Evolutionary conservation across 1,140 invertebrate genomes (phyloP), one percentile per base, ranked within the genome.

Genomic region (Dendrolimus punctatus): DNA sequence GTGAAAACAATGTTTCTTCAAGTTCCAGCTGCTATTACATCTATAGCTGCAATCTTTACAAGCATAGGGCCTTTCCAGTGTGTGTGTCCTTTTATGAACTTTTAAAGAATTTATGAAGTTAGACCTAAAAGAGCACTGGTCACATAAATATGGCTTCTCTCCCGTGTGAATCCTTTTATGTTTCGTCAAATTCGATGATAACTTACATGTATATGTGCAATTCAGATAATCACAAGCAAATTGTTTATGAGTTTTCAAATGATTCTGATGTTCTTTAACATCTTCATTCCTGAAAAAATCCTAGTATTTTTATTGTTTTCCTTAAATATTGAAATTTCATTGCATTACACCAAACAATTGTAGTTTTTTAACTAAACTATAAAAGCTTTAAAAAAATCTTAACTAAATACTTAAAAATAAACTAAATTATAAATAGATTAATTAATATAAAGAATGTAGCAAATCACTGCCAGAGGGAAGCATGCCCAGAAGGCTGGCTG

Each of bases 81-180:
- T 79, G 49, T 88, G 86, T 38, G 78, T 79, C 49, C 85, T 71
- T 68, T 76, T 85, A 56, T 88, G 86, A 46, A 78, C 77, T 65
- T 75, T 83, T 10, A 85, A 57, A 23, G 82, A 85, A 60, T 78
- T 84, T 43, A 76, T 66, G 59, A 82, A 84, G 56, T 81, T 85
- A 8, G 80, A 72, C 58, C 82, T 77, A 67, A 88, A 88, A 44
- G 78, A 87, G 72, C 95, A 96, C 59, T 92, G 89, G 45, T 92
- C 90, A 78, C 95, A 96, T 42, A 90, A 82, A 64, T 90, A 92
- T 6, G 90, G 85, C 68, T 88, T 86, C 77, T 91, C 88, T 72
- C 89, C 74, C 51, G 92, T 85, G 88, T 91, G 89, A 38, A 68
- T 71, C 60, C 80, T 71, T 66, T 71, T 79, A 56, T 85, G 81